phyloP scores from a whole-genome alignment of 2,888 invertebrate species.

The Brenthis daphne region DNA sequence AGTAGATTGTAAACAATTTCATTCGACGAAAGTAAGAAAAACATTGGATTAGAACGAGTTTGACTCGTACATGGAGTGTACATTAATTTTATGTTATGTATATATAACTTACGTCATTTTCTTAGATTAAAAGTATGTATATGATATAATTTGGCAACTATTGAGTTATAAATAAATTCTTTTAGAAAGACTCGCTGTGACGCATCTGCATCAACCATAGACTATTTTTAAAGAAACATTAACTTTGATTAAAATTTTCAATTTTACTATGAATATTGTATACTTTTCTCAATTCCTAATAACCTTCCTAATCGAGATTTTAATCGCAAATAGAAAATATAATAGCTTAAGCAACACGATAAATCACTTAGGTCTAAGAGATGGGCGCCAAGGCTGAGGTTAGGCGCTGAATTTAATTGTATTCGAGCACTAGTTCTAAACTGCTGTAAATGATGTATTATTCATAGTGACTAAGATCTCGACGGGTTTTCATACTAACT shows the following conservation, averaged over 20 bases:
- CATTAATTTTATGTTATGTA: too few relatives aligned
- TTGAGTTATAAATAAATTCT: too few relatives aligned
- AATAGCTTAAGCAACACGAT: constrained; percentile 44
- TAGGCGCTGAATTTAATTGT: constrained; percentile 46
- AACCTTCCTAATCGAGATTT: background rate
- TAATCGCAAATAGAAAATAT: constrained; percentile 7
- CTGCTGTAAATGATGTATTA: constrained; percentile 34
- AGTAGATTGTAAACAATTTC: too few relatives aligned
- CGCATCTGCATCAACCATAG: too few relatives aligned
- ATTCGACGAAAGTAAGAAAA: too few relatives aligned
- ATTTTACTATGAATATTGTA: background rate
- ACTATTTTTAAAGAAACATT: background rate
- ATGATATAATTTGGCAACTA: too few relatives aligned
- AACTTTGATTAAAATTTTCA: too few relatives aligned
- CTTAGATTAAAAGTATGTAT: too few relatives aligned
- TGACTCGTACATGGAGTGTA: too few relatives aligned
- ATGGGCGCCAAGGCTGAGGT: constrained; percentile 45
- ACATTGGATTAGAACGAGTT: too few relatives aligned
- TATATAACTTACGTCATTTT: too few relatives aligned
- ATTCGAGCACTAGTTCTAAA: constrained; percentile 30
- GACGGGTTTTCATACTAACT: constrained; percentile 23
- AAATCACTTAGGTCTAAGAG: constrained; percentile 49
- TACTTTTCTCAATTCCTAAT: constrained; percentile 1
- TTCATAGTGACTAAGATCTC: constrained; percentile 28
- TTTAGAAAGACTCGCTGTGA: too few relatives aligned